Percentiles rank a stretch among this genome's conserved stretches.
phyloP scores from a whole-genome alignment of 2,113 vertebrate genomes.

The Lipotes vexillifer region DNA sequence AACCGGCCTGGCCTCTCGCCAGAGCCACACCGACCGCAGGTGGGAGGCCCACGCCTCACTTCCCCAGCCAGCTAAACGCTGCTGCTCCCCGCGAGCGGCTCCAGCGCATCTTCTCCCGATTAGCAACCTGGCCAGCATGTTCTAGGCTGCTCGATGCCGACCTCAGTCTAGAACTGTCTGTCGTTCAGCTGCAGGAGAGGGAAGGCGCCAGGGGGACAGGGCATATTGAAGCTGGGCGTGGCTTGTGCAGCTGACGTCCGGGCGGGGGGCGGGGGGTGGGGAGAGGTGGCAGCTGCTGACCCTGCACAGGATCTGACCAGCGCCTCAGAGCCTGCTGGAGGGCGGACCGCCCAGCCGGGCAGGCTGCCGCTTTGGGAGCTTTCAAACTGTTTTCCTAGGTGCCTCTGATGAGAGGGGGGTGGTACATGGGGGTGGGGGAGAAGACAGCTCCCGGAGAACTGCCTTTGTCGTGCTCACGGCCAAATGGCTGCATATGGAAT shows the following conservation, averaged over 20 bases:
- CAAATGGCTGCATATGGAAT: rapidly evolving
- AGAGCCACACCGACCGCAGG: background rate
- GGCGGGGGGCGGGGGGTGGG: background rate
- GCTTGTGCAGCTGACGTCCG: background rate
- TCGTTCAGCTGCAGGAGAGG: background rate
- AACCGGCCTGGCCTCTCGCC: background rate
- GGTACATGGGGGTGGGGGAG: background rate
- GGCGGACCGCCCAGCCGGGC: background rate
- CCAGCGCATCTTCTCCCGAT: background rate
- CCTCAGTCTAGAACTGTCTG: conserved; percentile 53
- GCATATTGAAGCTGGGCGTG: rapidly evolving
- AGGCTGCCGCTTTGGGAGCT: background rate
- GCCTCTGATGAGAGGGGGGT: background rate
- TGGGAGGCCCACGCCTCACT: background rate
- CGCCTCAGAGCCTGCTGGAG: background rate
- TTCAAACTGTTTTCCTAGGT: background rate
- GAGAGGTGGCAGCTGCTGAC: background rate
- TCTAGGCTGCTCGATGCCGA: conserved; percentile 40
- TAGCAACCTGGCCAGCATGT: conserved; percentile 14
- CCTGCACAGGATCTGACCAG: background rate
- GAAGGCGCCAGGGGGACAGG: background rate
- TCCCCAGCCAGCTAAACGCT: conserved; percentile 12
- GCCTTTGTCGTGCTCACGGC: rapidly evolving
- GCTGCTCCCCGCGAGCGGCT: background rate
- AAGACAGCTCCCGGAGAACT: rapidly evolving